Base-by-base conservation (phyloP, 2,797 vertebrate species). In the Dryobates pubescens region DNA sequence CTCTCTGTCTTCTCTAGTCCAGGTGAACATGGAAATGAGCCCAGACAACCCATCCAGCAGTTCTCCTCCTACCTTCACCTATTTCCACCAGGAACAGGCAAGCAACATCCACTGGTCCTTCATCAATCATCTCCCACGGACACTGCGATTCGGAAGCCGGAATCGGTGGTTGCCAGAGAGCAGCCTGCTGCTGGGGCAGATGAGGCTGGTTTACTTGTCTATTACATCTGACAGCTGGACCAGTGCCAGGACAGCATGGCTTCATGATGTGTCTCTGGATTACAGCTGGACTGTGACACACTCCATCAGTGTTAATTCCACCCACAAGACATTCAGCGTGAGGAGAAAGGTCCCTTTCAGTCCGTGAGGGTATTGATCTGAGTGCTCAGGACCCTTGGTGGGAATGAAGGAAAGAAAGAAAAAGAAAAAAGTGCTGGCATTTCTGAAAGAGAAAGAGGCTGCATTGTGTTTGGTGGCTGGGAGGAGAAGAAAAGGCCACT, bases 181-280 rank as follows among this genome's bases (percentile, higher is more conserved):
- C 38, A 7, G 17, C 6, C 58, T 16, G 65, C 54, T 17, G n/a
- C 12, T 36, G 74, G 64, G 13, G n/a, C n/a, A 54, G 65, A 80
- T 62, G 92, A 36, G 88, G 86, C 80, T 36, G 38, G 17, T 77
- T 36, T 16, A n/a, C 64, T 79, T 73, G 59, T 76, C 86, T 54
- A 18, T 75, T 19, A 5, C 85, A 78, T 90, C 82, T 86, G 89
- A 88, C 92, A 92, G 86, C 86, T 96, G 95, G 92, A 45, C n/a
- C 9, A 1, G 51, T 9, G 93, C 96, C 93, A 94, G 85, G 62
- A 69, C 62, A 61, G 81, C 53, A 29, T 59, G 53, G 73, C 56
- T 82, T 57, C 93, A 73, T 6, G 88, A 61, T 32, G 91, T 54
- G 90, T 83, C 85, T 57, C 69, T 77, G 29, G 88, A 89, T 83